Evolutionary conservation across 2,888 invertebrate genomes (phyloP).

Genomic region (Agonum fuliginosum): DNA sequence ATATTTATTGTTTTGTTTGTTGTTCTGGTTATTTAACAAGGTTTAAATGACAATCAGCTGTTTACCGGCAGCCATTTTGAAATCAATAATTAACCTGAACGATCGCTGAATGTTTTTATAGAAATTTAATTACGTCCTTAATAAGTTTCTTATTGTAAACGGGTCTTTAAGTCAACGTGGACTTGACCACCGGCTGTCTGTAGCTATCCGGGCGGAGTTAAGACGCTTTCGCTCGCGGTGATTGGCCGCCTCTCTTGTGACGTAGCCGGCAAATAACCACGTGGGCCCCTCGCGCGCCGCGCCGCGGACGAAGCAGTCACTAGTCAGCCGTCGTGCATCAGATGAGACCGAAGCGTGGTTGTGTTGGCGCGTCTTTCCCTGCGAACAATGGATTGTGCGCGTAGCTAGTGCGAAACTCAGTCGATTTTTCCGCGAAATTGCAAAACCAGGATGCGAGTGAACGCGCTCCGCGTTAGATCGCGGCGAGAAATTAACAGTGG

Average conservation of each 20-base stretch:
- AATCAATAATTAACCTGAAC: conserved; percentile 55
- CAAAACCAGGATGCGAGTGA: conserved; percentile 45
- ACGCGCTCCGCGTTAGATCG: conserved; percentile 19
- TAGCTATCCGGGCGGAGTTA: conserved; percentile 64
- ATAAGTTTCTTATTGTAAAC: conserved; percentile 60
- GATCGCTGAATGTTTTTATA: conserved; percentile 51
- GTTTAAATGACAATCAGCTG: conserved; percentile 45
- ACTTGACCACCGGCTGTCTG: conserved; percentile 67
- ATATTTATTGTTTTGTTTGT: not conserved
- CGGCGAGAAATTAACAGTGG: conserved; percentile 24
- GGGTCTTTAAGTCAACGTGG: conserved; percentile 68
- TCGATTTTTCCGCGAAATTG: conserved; percentile 64
- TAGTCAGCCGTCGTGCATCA: conserved; percentile 41
- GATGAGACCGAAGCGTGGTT: conserved; percentile 58
- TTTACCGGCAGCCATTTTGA: conserved; percentile 48
- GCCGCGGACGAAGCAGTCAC: conserved; percentile 33
- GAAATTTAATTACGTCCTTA: conserved; percentile 59
- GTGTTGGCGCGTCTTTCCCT: conserved; percentile 39
- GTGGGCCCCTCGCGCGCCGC: conserved; percentile 66
- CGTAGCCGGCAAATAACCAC: conserved; percentile 69
- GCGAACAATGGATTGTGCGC: conserved; percentile 68
- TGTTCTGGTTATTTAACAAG: not conserved
- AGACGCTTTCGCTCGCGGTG: conserved; percentile 46
- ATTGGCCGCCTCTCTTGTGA: conserved; percentile 66
- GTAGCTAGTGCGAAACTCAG: conserved; percentile 65